Evolutionary conservation across 2,888 invertebrate species (phyloP).

Genomic region (Apantesis nais): DNA sequence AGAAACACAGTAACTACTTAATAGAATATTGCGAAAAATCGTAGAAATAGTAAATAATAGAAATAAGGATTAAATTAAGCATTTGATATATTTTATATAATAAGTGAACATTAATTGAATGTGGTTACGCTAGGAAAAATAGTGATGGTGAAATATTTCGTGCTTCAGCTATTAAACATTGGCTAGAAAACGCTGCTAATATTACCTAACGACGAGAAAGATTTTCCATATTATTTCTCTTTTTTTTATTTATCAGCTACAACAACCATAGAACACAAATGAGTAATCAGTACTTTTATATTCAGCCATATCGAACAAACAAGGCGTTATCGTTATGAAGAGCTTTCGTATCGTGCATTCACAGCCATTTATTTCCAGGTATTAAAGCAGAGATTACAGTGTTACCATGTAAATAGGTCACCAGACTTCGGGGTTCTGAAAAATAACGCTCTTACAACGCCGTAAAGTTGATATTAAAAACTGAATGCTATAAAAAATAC

Average conservation of each 20-base stretch:
- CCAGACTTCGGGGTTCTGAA: slow-evolving; percentile 62
- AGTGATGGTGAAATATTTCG: too few species aligned
- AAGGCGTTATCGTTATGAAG: slow-evolving; percentile 39
- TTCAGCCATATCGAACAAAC: slow-evolving; percentile 57
- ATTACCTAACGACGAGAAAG: too few species aligned
- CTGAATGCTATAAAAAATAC: slow-evolving; percentile 31
- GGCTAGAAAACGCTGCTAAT: too few species aligned
- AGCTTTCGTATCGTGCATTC: slow-evolving; percentile 55
- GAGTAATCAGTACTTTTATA: slow-evolving; percentile 33
- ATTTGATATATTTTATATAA: too few species aligned
- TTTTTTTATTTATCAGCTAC: slow-evolving; percentile 6
- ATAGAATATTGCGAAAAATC: too few species aligned
- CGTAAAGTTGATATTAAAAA: slow-evolving; percentile 65
- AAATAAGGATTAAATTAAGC: too few species aligned
- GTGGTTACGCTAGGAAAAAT: too few species aligned
- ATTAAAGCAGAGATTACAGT: slow-evolving; percentile 65
- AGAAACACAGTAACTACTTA: too few species aligned
- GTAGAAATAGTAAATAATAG: too few species aligned
- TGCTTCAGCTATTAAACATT: slow-evolving; percentile 44
- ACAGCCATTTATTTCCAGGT: slow-evolving; percentile 58
- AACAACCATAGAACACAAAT: slow-evolving; percentile 10
- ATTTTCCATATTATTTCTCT: slow-evolving; percentile 22
- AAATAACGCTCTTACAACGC: slow-evolving; percentile 63
- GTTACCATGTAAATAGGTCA: slow-evolving; percentile 67
- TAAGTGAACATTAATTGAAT: too few species aligned